These are phyloP conservation scores for Cosmorhoe ocellata DNA, from an alignment of 2,888 invertebrate genomes.

Conservation along the genomic window DNA sequence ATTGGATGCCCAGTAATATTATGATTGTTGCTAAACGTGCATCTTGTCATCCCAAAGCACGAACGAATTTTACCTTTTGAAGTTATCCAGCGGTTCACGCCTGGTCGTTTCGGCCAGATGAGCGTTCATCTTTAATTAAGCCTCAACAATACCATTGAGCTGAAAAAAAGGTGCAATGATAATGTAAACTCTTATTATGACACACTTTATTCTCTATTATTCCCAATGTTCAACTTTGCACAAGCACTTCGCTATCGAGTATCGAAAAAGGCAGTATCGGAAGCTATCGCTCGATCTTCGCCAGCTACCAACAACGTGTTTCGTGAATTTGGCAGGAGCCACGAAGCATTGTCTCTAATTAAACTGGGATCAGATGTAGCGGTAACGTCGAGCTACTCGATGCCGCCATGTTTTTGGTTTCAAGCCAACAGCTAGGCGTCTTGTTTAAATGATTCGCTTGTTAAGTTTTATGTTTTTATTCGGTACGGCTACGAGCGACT, in stretches of 20 bases:
- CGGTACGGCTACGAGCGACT: constrained; percentile 26
- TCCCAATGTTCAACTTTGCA: not conserved
- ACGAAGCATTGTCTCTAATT: constrained; percentile 61
- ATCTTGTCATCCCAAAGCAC: no score
- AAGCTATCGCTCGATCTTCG: constrained; percentile 3
- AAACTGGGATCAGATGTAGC: constrained; percentile 69
- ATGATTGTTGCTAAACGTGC: no score
- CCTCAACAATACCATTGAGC: no score
- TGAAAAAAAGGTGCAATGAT: no score
- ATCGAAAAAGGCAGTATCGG: constrained; percentile 12
- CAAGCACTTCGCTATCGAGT: not conserved
- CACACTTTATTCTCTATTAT: no score
- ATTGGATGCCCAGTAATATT: no score
- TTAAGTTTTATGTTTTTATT: constrained; percentile 60
- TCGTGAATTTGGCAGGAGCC: constrained; percentile 49
- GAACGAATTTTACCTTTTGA: no score
- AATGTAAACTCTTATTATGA: no score
- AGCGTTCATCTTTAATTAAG: no score
- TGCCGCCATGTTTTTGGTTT: constrained; percentile 64
- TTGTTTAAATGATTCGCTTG: constrained; percentile 66
- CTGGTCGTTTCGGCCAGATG: no score
- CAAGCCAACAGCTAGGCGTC: constrained; percentile 65
- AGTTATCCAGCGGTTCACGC: no score
- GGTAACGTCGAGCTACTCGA: constrained; percentile 46
- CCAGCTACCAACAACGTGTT: constrained; percentile 32